Evolutionary conservation across 2,113 vertebrate genomes (phyloP), one percentile per base, ranked within the genome.

Genomic region (Antennarius striatus): DNA sequence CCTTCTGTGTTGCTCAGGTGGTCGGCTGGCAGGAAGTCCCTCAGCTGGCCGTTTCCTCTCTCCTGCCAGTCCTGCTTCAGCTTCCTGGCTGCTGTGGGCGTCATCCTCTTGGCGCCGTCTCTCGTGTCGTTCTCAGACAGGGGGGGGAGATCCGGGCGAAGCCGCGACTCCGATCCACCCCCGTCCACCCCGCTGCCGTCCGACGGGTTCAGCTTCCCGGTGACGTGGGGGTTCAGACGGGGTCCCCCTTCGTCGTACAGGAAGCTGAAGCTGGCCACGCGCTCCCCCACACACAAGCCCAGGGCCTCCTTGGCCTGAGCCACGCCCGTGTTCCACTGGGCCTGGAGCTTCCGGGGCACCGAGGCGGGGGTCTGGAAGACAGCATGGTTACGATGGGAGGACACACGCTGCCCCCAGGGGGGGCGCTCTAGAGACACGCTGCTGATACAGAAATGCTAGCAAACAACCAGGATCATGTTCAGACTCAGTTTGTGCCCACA

Each of bases 271-370:
- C 94, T 96, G 56, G 89, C 91, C 68, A 93, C 90, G 55, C 97
- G 93, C 9, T 96, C 94, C 14, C 96, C 95, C 43, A 83, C 60
- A 0, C 92, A 66, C 94, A 98, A 93, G 85, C 58, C 5, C 14
- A 93, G 76, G 0, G 97, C 97, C 74, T 96, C 95, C 5, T 92
- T 92, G 9, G 95, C 96, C 76, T 98, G 96, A 36, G 93, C 84
- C 28, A 98, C 77, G 1, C 96, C 98, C 77, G 93, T 90, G 73
- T 94, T 95, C 98, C 97, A 99, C 87, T 98, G 96, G 0, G 92
- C 90, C 54, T 93, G 89, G 76, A 98, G 71, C 74, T 96, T 98
- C 45, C 94, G 94, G 0, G 96, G 93, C 52, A 96, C 90, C 0
- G 94, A 93, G 36, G 92, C 93, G 15, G 92, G 60, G 6, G 91